A percentile compares a stretch with the other conserved stretches of the same genome.
These are phyloP conservation scores for Pollenia amentaria DNA, from an alignment of 2,888 invertebrate genomes.

Conservation along the genomic window DNA sequence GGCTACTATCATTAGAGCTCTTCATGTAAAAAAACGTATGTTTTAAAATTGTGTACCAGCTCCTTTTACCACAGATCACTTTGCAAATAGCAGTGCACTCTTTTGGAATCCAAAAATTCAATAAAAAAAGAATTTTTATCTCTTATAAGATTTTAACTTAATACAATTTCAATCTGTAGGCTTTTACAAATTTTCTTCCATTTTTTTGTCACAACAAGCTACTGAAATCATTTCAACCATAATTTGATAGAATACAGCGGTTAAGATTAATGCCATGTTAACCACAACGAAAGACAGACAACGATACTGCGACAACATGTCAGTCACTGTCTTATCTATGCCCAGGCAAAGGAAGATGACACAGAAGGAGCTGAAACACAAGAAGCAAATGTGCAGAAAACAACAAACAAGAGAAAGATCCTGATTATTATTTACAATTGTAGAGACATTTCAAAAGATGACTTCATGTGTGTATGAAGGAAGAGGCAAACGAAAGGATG, in stretches of 20 bases:
- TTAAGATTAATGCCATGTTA: slow-evolving; percentile 56
- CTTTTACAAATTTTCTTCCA: not conserved
- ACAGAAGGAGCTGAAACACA: slow-evolving; percentile 11
- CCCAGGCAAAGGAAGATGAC: slow-evolving; percentile 14
- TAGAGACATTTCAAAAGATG: slow-evolving; percentile 48
- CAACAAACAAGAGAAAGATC: slow-evolving; percentile 45
- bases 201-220: not conserved
- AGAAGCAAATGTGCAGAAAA: slow-evolving; percentile 45
- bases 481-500: slow-evolving; percentile 47
- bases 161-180: not conserved
- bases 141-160: slow-evolving; percentile 28
- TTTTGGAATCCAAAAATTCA: not conserved
- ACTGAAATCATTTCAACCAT: slow-evolving; percentile 48
- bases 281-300: slow-evolving; percentile 38
- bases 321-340: slow-evolving; percentile 58
- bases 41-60: too few relatives aligned
- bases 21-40: too few relatives aligned
- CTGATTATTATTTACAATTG: slow-evolving; percentile 52
- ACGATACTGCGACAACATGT: slow-evolving; percentile 47
- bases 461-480: slow-evolving; percentile 65
- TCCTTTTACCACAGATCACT: too few relatives aligned
- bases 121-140: not conserved
- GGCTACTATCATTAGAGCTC: too few relatives aligned
- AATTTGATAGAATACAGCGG: slow-evolving; percentile 57
- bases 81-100: not conserved